A percentile compares a stretch with the other conserved stretches of the same genome.
These are phyloP conservation scores for Syngnathus acus DNA, from an alignment of 2,797 vertebrate species.

Conservation along the genomic window DNA sequence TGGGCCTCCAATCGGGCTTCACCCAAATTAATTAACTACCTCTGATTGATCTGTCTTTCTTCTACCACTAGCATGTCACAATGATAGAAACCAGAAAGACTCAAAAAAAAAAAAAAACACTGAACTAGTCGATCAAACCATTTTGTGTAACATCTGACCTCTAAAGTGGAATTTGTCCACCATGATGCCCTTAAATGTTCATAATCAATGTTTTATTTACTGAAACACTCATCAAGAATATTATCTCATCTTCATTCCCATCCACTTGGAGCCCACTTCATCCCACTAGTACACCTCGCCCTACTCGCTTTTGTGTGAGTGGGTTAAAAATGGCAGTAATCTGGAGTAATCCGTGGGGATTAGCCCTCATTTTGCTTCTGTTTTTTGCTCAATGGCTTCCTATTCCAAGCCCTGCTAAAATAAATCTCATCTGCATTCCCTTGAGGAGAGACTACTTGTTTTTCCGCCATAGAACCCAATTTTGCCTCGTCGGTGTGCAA, in stretches of 20 bases:
- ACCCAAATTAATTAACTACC: background rate
- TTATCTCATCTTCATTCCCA: background rate
- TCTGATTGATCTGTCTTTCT: background rate
- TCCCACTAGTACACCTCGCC: slow-evolving; percentile 24
- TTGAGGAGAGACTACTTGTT: slow-evolving; percentile 20
- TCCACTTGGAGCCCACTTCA: background rate
- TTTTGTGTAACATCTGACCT: too few species aligned
- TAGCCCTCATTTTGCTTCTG: slow-evolving; percentile 54
- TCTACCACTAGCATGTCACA: background rate
- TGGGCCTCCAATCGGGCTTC: background rate
- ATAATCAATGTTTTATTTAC: too few species aligned
- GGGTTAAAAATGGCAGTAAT: slow-evolving; percentile 60
- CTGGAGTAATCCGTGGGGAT: slow-evolving; percentile 56
- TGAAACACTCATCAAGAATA: too few species aligned
- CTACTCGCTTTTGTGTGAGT: slow-evolving; percentile 37
- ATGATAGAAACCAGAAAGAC: background rate
- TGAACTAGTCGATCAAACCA: background rate
- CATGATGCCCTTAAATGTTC: too few species aligned
- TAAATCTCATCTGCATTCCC: slow-evolving; percentile 22
- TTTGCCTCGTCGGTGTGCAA: background rate
- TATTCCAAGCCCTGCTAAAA: slow-evolving; percentile 50
- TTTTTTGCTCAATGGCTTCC: slow-evolving; percentile 45
- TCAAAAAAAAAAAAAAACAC: background rate
- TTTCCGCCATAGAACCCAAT: slow-evolving; percentile 36
- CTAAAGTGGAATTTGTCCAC: too few species aligned